phyloP scores from a whole-genome alignment of 2,888 invertebrate species.

The Cantharis nigra region DNA sequence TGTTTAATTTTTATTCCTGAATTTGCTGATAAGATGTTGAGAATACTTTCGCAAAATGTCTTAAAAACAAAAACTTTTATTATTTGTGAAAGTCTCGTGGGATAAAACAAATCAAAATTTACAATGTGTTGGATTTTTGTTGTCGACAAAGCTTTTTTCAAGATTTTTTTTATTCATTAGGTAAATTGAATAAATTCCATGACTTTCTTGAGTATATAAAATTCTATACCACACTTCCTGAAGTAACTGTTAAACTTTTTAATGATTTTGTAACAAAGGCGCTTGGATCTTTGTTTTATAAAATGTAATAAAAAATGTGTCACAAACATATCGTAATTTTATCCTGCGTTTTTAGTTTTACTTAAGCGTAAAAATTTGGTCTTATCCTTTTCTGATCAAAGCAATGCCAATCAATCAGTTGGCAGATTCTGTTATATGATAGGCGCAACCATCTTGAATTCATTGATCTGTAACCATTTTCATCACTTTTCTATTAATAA shows the following conservation, averaged over 20 bases:
- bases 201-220: background rate
- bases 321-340: background rate
- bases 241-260: background rate
- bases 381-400: background rate
- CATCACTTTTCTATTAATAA: constrained; percentile 14
- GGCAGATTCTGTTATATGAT: constrained; percentile 31
- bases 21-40: background rate
- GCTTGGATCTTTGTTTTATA: background rate
- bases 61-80: background rate
- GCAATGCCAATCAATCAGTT: constrained; percentile 31
- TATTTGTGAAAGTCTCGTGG: background rate
- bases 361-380: background rate
- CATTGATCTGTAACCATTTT: constrained; percentile 29
- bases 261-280: background rate
- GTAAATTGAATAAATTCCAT: background rate
- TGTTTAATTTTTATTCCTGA: background rate
- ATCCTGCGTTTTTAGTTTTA: background rate
- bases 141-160: background rate
- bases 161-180: background rate
- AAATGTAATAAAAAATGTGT: background rate
- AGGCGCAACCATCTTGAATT: constrained; percentile 27
- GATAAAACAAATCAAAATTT: background rate
- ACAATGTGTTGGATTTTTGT: background rate
- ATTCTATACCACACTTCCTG: background rate
- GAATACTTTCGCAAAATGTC: background rate